Percentiles rank a stretch among this genome's conserved stretches.
These are phyloP conservation scores for Jaculus jaculus DNA, from an alignment of 2,113 vertebrate genomes.

Conservation along the genomic window DNA sequence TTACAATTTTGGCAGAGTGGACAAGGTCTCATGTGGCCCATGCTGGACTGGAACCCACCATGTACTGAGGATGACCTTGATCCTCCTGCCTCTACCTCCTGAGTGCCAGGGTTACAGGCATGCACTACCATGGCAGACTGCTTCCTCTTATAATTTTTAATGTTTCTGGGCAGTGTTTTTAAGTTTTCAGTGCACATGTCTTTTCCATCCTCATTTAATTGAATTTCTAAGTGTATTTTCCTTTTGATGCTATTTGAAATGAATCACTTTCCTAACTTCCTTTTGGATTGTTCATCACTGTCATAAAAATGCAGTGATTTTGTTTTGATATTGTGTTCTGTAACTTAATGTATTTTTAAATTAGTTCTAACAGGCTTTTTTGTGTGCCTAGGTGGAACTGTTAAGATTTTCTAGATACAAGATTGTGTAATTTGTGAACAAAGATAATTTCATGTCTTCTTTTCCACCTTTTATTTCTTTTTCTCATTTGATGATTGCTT, in stretches of 20 bases:
- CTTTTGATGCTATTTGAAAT: not conserved
- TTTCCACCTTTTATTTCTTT: not conserved
- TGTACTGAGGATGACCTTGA: not conserved
- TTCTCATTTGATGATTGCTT: not conserved
- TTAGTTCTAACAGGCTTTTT: not conserved
- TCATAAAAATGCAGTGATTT: constrained; percentile 1
- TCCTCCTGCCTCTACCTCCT: not conserved
- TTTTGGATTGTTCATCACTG: constrained; percentile 13
- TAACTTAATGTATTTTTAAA: not conserved
- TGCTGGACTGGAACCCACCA: not conserved
- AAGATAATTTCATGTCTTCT: not conserved
- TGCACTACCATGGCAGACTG: not conserved
- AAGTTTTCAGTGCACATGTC: not conserved
- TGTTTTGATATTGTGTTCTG: not conserved
- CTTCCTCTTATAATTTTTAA: not conserved
- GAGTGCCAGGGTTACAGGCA: not conserved
- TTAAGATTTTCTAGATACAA: constrained; percentile 8
- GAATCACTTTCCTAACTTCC: not conserved
- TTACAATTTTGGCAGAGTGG: not conserved
- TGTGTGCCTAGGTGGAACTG: not conserved
- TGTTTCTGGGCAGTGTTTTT: not conserved
- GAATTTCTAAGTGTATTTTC: constrained; percentile 6
- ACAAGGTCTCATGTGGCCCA: not conserved
- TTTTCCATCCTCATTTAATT: not conserved
- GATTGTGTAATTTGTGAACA: constrained; percentile 8